Conservation (phyloP, 2,113 vertebrate species). For the Brienomyrus brachyistius region DNA sequence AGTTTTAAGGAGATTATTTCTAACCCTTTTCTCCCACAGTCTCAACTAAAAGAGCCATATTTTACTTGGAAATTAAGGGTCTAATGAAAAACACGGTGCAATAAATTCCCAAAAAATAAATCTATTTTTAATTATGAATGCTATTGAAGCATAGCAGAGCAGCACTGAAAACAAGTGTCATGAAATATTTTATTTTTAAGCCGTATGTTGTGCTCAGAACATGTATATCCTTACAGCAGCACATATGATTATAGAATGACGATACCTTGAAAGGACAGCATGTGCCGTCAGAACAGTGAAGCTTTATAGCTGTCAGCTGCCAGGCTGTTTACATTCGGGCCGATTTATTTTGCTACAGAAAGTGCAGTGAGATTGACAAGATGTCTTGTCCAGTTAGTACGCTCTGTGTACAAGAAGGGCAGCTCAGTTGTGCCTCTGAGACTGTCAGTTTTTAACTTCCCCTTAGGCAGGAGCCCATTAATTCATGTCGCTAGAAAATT, state of each 20-base stretch:
- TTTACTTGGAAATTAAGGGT: constrained; percentile 37
- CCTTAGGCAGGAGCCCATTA: constrained; percentile 50
- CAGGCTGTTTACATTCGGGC: not conserved
- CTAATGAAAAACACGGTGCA: constrained; percentile 38
- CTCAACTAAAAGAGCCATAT: constrained; percentile 49
- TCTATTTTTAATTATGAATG: not conserved
- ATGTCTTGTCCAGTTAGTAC: constrained; percentile 35
- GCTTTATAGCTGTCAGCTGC: not conserved
- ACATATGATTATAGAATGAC: not conserved
- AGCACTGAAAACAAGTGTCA: not conserved
- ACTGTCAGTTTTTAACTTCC: constrained; percentile 43
- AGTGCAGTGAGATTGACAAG: constrained; percentile 40
- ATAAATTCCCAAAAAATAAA: not conserved
- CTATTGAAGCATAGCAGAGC: not conserved
- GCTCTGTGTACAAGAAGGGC: constrained; percentile 40
- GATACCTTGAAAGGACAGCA: not conserved
- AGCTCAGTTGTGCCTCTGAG: constrained; percentile 39
- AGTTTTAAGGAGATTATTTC: constrained; percentile 42
- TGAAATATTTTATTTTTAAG: not conserved
- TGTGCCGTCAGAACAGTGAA: not conserved
- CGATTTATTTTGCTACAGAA: constrained; percentile 5
- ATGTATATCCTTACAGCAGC: not conserved
- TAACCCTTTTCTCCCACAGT: constrained; percentile 48
- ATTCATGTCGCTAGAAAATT: constrained; percentile 52
- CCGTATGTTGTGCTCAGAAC: not conserved